Evolutionary conservation across 1,140 invertebrate genomes (phyloP).

Genomic region (Antheraea mylitta): DNA sequence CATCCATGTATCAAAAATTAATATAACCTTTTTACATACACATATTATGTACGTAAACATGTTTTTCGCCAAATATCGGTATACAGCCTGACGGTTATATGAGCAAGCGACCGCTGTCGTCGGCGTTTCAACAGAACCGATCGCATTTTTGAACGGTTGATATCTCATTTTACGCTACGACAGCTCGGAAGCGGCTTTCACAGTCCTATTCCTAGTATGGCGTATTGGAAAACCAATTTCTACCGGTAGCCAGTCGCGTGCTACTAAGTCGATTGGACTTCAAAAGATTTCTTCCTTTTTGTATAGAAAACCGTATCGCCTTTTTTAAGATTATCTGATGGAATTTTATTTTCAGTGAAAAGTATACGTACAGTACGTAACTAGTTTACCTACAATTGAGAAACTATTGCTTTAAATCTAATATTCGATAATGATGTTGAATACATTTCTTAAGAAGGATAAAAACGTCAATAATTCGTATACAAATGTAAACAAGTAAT

Average conservation of each 20-base stretch:
- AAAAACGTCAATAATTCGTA: too few species aligned
- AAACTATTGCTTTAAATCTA: too few species aligned
- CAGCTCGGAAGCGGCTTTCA: constrained; percentile 43
- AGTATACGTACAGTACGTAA: not conserved
- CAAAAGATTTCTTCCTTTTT: constrained; percentile 37
- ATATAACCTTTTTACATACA: not conserved
- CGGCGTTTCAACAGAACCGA: constrained; percentile 35
- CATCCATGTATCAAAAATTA: too few species aligned
- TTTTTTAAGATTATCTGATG: constrained; percentile 28
- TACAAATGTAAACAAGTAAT: too few species aligned
- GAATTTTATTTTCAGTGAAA: not conserved
- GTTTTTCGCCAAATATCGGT: not conserved
- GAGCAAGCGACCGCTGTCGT: not conserved
- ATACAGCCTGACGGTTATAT: not conserved
- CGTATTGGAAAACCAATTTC: constrained; percentile 59
- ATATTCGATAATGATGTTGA: too few species aligned
- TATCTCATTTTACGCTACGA: constrained; percentile 70
- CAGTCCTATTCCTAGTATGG: constrained; percentile 26
- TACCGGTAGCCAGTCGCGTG: constrained; percentile 37
- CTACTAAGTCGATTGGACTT: constrained; percentile 51
- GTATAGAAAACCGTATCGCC: constrained; percentile 26
- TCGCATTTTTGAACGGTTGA: constrained; percentile 68
- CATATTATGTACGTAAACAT: not conserved
- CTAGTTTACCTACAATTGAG: too few species aligned
- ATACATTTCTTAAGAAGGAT: too few species aligned